Base-by-base conservation (phyloP, 1,140 invertebrate genomes). In the Sipha flava region DNA sequence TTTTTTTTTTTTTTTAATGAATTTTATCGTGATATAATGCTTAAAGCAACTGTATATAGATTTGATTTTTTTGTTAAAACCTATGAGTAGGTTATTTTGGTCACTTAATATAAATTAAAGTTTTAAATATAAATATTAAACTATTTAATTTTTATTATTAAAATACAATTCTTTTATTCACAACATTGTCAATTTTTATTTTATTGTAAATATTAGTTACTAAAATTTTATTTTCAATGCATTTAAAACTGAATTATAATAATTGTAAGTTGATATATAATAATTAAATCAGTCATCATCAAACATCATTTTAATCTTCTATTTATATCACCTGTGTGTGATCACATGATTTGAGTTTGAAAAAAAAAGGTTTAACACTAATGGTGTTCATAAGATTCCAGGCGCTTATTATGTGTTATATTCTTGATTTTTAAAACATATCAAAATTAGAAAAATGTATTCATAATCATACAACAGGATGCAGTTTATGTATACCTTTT, bases 101-200 rank as follows among this genome's bases (percentile, higher is more conserved):
- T 18, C 40, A 45, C 14, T 29, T 18, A 43, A 45, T 47, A 47
- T 29, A 47, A 70, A 47, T 29, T 3, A 47, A 70, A 47, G 7
- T 45, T 70, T 29, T 47, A 6, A 29, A 29, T 18, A 43, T 12
- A 40, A 45, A 70, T n/a, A n/a, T 37, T 10, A 2, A 12, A 70
- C 26, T 70, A 70, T 70, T 68, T 45, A 70, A 23, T 70, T 3
- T 45, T 47, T 47, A 49, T n/a, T 49, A 70, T 70, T 68, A 45
- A 68, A 68, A 45, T 68, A 29, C 4, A 70, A 47, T 26, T 45
- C 16, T 26, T 47, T 6, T 18, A 47, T 18, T 26, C 14, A 47
- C 14, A 70, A 70, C 47, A 47, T 66, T 70, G 66, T 70, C 66
- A 70, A 10, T 47, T 70, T 70, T 45, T 57, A 45, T 70, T n/a